Percentiles rank a stretch among this genome's conserved stretches.
These are phyloP conservation scores for Ceyx erithaca DNA, from an alignment of 2,797 vertebrate species.

Conservation along the genomic window DNA sequence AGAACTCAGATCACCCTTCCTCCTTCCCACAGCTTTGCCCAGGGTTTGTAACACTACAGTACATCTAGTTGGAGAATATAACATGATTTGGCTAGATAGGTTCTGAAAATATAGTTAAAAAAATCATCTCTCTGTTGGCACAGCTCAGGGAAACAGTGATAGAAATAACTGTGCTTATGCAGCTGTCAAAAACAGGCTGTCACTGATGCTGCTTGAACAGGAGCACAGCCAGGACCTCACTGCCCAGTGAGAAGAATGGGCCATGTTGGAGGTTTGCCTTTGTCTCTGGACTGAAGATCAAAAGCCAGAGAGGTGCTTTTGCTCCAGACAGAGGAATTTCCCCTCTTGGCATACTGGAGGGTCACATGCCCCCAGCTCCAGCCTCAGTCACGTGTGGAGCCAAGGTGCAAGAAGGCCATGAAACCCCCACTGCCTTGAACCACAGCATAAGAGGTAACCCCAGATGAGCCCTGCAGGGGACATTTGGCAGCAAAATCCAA, in stretches of 20 bases:
- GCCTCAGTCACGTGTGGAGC: accelerated
- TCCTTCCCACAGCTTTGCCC: neutral
- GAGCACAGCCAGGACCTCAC: constrained; percentile 20
- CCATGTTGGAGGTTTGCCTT: neutral
- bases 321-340: neutral
- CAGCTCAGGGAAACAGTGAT: constrained; percentile 56
- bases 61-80: neutral
- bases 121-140: neutral
- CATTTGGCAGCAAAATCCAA: neutral
- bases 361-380: neutral
- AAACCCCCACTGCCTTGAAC: neutral
- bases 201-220: neutral
- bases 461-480: neutral
- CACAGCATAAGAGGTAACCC: neutral
- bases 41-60: neutral
- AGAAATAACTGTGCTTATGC: constrained; percentile 53
- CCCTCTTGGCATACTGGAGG: neutral
- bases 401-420: neutral
- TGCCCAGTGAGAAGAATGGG: neutral
- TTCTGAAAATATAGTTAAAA: neutral
- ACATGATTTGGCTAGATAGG: neutral
- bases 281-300: neutral
- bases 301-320: neutral
- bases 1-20: neutral
- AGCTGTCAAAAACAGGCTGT: constrained; percentile 53